phyloP scores from a whole-genome alignment of 2,797 vertebrate genomes.

The Bufotes viridis region DNA sequence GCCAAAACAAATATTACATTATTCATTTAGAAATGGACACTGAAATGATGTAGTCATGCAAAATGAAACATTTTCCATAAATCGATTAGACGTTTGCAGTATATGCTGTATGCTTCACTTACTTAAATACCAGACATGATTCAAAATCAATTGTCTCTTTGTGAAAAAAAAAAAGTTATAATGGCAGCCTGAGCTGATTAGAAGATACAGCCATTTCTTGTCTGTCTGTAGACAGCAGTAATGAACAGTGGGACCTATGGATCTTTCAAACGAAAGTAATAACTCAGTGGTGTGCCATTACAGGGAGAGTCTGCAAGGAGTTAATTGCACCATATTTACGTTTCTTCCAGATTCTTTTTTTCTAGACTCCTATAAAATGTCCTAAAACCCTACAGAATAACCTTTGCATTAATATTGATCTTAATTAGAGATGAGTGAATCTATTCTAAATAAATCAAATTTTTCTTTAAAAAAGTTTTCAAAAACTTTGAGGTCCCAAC shows the following conservation, averaged over 20 bases:
- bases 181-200: conserved; percentile 19
- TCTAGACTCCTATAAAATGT: not conserved
- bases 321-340: not conserved
- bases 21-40: conserved; percentile 48
- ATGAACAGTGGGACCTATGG: not conserved
- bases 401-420: too few relatives aligned
- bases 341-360: not conserved
- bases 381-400: not conserved
- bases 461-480: too few relatives aligned
- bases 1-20: conserved; percentile 60
- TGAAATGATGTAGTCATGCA: conserved; percentile 45
- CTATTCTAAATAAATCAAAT: too few relatives aligned
- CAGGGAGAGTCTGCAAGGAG: not conserved
- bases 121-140: conserved; percentile 32
- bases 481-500: too few relatives aligned
- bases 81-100: conserved; percentile 28
- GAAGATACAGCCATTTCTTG: not conserved
- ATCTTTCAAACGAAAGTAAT: not conserved
- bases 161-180: conserved; percentile 17
- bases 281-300: conserved; percentile 1
- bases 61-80: conserved; percentile 38
- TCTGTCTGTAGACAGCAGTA: not conserved
- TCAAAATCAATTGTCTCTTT: conserved; percentile 50
- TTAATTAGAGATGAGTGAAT: too few relatives aligned
- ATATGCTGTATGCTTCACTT: conserved; percentile 48